Conservation (phyloP, 2,888 invertebrate genomes). For the Microchrysa polita region DNA sequence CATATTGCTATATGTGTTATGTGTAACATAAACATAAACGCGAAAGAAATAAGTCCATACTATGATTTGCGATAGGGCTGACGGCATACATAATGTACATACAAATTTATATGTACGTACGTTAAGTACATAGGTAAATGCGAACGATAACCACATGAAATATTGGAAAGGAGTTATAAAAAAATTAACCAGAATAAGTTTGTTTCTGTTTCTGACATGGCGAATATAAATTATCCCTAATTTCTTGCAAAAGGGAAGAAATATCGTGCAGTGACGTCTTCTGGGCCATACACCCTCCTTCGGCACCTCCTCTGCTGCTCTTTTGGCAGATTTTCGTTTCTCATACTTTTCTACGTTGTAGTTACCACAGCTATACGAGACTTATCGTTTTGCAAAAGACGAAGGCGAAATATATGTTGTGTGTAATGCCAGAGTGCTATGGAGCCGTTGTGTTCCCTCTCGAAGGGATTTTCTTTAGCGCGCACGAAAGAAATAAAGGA, state of each 20-base stretch:
- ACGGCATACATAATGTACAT: background rate
- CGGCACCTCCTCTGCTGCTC: too few species aligned
- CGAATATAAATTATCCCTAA: slow-evolving; percentile 48
- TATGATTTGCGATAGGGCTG: slow-evolving; percentile 23
- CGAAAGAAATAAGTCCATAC: slow-evolving; percentile 8
- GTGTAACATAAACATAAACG: too few species aligned
- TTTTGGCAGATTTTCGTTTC: background rate
- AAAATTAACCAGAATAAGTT: slow-evolving; percentile 47
- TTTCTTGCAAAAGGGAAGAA: slow-evolving; percentile 40
- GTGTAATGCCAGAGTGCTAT: too few species aligned
- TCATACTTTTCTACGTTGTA: background rate
- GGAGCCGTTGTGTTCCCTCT: too few species aligned
- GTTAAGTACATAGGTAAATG: too few species aligned
- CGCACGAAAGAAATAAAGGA: slow-evolving; percentile 17
- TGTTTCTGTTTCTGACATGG: slow-evolving; percentile 49
- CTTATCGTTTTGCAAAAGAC: too few species aligned
- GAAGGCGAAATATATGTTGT: too few species aligned
- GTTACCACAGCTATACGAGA: too few species aligned
- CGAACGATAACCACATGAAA: slow-evolving; percentile 50
- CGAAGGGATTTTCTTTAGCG: slow-evolving; percentile 1
- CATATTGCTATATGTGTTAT: too few species aligned
- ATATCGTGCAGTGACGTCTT: slow-evolving; percentile 29
- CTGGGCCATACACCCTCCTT: background rate
- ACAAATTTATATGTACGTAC: too few species aligned
- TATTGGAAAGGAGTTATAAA: slow-evolving; percentile 48